phyloP scores from a whole-genome alignment of 1,140 invertebrate genomes.

The Aphidius gifuensis region DNA sequence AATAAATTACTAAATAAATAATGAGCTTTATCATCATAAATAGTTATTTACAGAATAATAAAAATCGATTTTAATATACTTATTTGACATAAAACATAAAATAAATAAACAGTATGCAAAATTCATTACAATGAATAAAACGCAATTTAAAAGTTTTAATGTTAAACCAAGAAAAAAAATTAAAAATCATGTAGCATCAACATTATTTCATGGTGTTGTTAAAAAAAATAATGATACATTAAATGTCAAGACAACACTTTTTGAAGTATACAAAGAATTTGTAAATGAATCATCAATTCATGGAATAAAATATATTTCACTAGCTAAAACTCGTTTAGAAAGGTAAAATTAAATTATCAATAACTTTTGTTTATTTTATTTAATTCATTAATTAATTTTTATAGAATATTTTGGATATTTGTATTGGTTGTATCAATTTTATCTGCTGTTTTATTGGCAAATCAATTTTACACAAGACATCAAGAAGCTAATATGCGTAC shows the following conservation, averaged over 20 bases:
- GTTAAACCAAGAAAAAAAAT: too few relatives aligned
- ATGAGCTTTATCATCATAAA: too few relatives aligned
- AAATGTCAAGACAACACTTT: neutral
- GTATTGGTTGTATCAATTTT: conserved; percentile 30
- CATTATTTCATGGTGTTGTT: too few relatives aligned
- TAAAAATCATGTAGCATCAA: too few relatives aligned
- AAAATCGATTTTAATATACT: too few relatives aligned
- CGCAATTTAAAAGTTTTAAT: too few relatives aligned
- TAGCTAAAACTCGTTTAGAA: conserved; percentile 25
- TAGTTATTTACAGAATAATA: too few relatives aligned
- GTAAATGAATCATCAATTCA: conserved; percentile 32
- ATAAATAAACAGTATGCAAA: too few relatives aligned
- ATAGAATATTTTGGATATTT: conserved; percentile 31
- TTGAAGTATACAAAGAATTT: conserved; percentile 30
- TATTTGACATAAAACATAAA: too few relatives aligned
- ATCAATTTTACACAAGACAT: conserved; percentile 35
- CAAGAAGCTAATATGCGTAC: conserved; percentile 34
- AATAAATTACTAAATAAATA: too few relatives aligned
- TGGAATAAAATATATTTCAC: conserved; percentile 33
- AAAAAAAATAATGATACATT: too few relatives aligned
- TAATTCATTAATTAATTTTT: neutral
- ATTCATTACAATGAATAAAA: too few relatives aligned
- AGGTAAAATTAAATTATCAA: conserved; percentile 19
- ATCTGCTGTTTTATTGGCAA: conserved; percentile 26
- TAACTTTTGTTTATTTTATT: neutral